Evolutionary conservation across 2,888 invertebrate species (phyloP), one percentile per base, ranked within the genome.

Genomic region (Philereme transversata): DNA sequence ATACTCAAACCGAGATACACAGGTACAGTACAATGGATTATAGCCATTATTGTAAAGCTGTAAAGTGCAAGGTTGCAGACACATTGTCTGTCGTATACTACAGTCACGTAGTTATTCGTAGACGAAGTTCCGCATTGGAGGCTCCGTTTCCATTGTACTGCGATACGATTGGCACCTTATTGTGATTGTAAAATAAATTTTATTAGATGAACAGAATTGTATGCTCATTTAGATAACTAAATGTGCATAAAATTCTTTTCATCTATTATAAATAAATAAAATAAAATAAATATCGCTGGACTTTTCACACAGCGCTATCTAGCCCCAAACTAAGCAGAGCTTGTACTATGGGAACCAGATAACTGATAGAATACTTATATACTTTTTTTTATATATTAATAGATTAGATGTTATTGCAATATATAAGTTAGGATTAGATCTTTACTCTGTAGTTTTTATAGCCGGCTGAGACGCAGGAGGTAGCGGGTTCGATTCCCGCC

Each of bases 41-140:
- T 58, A 57, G 52, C 11, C 67, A 57, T 62, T 68, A 67, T 61
- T 60, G 52, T 57, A 51, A 65, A 11, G 59, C 38, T 43, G 34
- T 68, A 68, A 65, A 67, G 68, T 62, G 48, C 63, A 64, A 57
- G 60, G 50, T 67, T 61, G 44, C 53, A 60, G 56, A 43, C 51
- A 57, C 47, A 63, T 51, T 54, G 60, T 60, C 57, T 55, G 49
- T 41, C 51, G 60, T 47, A 59, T 76, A 76, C 69, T 69, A 70
- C 71, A 78, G 79, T 78, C 80, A 79, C 79, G 79, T 81, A 78
- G 68, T 67, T 69, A 71, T 64, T 68, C 67, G 68, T 68, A 68
- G 64, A 70, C 67, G 53, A 72, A 77, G 73, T 79, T 79, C 79
- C 81, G 80, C 71, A 72, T 76, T 74, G 57, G 51, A 69, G 67